These are phyloP conservation scores for Campoplex capitator DNA, from an alignment of 2,888 invertebrate species.

Conservation along the genomic window DNA sequence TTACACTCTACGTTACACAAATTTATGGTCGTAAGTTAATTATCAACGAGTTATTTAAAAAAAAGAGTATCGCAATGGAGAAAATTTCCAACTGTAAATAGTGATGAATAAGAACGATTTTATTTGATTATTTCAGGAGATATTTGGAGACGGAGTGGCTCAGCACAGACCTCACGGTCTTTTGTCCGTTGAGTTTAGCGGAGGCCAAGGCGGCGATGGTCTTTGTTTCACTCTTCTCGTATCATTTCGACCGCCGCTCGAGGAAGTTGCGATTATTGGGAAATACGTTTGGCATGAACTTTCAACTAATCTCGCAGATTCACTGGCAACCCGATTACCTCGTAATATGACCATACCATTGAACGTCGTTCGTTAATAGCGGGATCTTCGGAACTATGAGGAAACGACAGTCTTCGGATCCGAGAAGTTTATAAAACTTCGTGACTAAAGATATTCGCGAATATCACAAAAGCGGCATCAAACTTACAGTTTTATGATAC, in stretches of 20 bases:
- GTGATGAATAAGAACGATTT: not conserved
- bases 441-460: not conserved
- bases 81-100: no score
- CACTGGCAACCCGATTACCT: slow-evolving; percentile 89
- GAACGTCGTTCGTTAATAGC: slow-evolving; percentile 91
- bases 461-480: slow-evolving; percentile 15
- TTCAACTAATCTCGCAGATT: slow-evolving; percentile 89
- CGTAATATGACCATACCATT: slow-evolving; percentile 93
- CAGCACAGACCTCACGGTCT: slow-evolving; percentile 94
- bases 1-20: slow-evolving; percentile 94
- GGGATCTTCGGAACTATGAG: slow-evolving; percentile 4
- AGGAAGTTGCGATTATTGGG: slow-evolving; percentile 94
- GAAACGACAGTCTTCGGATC: not conserved
- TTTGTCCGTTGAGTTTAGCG: slow-evolving; percentile 90
- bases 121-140: slow-evolving; percentile 86
- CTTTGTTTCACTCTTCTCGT: slow-evolving; percentile 93
- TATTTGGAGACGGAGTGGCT: slow-evolving; percentile 95
- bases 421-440: not conserved
- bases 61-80: not conserved
- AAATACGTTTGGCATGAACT: slow-evolving; percentile 96
- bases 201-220: slow-evolving; percentile 88
- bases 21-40: slow-evolving; percentile 90
- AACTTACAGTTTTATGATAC: slow-evolving; percentile 13
- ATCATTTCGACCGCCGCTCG: slow-evolving; percentile 93
- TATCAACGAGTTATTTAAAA: not conserved